phyloP scores from a whole-genome alignment of 2,888 invertebrate species.

The Eilema caniola region DNA sequence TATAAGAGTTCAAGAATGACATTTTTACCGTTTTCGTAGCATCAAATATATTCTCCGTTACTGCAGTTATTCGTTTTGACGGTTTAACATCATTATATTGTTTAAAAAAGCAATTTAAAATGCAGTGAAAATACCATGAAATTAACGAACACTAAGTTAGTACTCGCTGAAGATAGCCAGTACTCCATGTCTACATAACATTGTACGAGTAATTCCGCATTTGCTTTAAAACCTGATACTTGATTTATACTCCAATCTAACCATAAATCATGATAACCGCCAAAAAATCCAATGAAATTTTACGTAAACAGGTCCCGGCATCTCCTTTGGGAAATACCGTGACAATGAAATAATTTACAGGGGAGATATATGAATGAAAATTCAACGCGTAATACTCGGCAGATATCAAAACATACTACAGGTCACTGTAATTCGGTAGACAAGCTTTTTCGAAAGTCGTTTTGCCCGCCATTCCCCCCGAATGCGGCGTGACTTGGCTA shows the following conservation, averaged over 20 bases:
- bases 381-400: conserved; percentile 38
- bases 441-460: conserved; percentile 65
- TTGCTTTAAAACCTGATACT: conserved; percentile 3
- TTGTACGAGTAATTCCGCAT: not conserved
- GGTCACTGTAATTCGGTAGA: conserved; percentile 65
- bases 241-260: conserved; percentile 34
- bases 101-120: not conserved
- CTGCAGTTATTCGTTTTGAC: not conserved
- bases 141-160: not conserved
- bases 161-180: not conserved
- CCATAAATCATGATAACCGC: conserved; percentile 42
- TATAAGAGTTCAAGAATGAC: not conserved
- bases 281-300: conserved; percentile 43
- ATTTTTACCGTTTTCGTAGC: not conserved
- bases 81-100: not conserved
- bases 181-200: not conserved
- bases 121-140: not conserved
- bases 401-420: conserved; percentile 54
- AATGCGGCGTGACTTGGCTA: conserved; percentile 73
- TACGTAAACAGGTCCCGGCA: conserved; percentile 41
- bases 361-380: conserved; percentile 49
- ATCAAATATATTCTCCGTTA: not conserved
- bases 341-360: conserved; percentile 50
- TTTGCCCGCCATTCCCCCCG: conserved; percentile 57
- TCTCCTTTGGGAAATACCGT: conserved; percentile 42